Evolutionary conservation across 2,113 vertebrate genomes (phyloP), one percentile per base, ranked within the genome.

Genomic region (Trichomycterus rosablanca): DNA sequence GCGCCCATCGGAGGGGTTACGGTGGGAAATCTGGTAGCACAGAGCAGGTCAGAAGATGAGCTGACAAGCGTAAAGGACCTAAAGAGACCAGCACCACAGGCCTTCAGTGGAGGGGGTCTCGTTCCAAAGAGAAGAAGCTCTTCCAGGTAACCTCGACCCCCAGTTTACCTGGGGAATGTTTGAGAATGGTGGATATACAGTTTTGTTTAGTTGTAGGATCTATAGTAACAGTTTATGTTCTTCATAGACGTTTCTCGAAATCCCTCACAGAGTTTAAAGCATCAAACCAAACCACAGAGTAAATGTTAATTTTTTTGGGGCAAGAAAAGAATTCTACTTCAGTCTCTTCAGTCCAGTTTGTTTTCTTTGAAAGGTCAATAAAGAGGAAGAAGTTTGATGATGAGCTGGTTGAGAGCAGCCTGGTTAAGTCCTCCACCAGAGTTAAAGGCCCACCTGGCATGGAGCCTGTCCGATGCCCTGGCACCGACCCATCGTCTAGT

Each of bases 381-480:
- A 97, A 97, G 74, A 81, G 94, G 70, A 97, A 94, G 82, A 97
- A 97, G 74, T 97, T 97, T 74, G 94, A 97, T 14, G 94, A 97
- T 81, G 94, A 97, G 71, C 78, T 97, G 70, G 94, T 97, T 63
- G 94, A 97, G 79, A 97, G 94, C 83, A 97, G 94, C 76, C 83
- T 97, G 7, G 94, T 92, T 5, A 97, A 97, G 68, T 93, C 94
- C 1, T 93, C 93, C 20, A 95, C 86, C 72, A 81, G 94, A 62
- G 89, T 90, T 1, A 97, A 97, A 81, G 94, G 93, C 0, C 80
- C 92, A 8, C 86, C 86, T 0, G 84, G 89, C 10, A 89, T 90
- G 6, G 94, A 97, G 76, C 89, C 91, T 0, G 87, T 92, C 8
- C 89, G 94, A 59, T 93, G 88, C 74, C 88, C 90, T 0, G 91